Evolutionary conservation across 2,113 vertebrate genomes (phyloP).

Genomic region (Sturnira hondurensis): DNA sequence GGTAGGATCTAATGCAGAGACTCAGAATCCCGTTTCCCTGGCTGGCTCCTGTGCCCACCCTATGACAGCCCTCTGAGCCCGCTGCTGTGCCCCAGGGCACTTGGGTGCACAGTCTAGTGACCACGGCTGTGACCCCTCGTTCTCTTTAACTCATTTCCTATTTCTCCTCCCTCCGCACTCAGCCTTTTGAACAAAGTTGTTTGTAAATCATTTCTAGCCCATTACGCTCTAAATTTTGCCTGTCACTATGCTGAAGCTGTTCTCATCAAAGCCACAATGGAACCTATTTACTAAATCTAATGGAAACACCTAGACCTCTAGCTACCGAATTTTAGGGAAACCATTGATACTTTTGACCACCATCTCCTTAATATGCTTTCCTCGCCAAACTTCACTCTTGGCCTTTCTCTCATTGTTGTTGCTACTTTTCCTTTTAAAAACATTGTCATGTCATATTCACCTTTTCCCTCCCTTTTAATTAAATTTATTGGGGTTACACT

Average conservation of each 20-base stretch:
- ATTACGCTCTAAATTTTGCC: neutral
- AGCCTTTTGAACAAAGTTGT: neutral
- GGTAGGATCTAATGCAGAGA: neutral
- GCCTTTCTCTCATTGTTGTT: neutral
- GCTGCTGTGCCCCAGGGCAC: neutral
- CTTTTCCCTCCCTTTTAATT: no score
- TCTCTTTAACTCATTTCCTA: neutral
- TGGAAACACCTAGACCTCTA: neutral
- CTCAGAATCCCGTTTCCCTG: neutral
- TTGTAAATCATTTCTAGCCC: neutral
- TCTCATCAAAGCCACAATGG: neutral
- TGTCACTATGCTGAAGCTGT: neutral
- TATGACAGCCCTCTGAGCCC: neutral
- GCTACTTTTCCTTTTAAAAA: neutral
- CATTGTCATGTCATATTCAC: neutral
- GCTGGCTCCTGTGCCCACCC: neutral
- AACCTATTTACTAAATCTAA: neutral
- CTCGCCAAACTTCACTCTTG: neutral
- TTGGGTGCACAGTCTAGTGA: neutral
- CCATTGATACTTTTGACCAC: neutral
- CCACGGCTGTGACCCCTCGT: accelerated
- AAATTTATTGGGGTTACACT: no score
- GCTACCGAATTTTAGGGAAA: neutral
- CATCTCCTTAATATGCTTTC: neutral
- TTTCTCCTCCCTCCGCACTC: neutral